phyloP scores from a whole-genome alignment of 1,140 invertebrate species.

The Zelostemma sp. region DNA sequence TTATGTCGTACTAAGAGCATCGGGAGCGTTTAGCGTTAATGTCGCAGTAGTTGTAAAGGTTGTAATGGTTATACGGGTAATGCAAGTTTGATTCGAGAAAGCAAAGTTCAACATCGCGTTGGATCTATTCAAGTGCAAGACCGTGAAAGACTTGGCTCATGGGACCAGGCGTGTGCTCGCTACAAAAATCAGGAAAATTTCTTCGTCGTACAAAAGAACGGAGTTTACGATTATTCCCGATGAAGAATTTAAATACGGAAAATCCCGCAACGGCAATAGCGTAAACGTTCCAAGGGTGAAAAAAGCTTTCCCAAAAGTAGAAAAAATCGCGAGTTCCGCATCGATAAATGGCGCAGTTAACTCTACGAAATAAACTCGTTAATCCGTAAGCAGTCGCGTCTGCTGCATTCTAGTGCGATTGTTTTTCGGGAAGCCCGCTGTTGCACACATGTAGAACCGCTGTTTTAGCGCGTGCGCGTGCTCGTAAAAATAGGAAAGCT shows the following conservation, averaged over 20 bases:
- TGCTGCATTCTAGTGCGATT: constrained; percentile 21
- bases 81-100: constrained; percentile 6
- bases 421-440: constrained; percentile 22
- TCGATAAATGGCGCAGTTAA: constrained; percentile 32
- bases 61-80: neutral
- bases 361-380: constrained; percentile 40
- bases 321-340: constrained; percentile 5
- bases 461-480: constrained; percentile 28
- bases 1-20: too few relatives aligned
- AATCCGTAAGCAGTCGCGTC: constrained; percentile 36
- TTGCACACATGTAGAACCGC: constrained; percentile 27
- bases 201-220: neutral
- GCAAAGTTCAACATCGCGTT: constrained; percentile 1
- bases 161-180: neutral
- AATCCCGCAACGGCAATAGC: too few relatives aligned
- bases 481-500: constrained; percentile 37
- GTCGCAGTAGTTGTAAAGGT: neutral
- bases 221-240: neutral
- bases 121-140: constrained; percentile 9
- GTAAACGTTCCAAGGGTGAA: too few relatives aligned
- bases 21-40: too few relatives aligned
- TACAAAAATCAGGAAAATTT: neutral
- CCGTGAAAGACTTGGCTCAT: constrained; percentile 7
- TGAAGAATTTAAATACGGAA: too few relatives aligned
- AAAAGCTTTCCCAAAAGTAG: neutral